These are phyloP conservation scores for Ovis aries DNA, from an alignment of 2,113 vertebrate species.

Conservation along the genomic window DNA sequence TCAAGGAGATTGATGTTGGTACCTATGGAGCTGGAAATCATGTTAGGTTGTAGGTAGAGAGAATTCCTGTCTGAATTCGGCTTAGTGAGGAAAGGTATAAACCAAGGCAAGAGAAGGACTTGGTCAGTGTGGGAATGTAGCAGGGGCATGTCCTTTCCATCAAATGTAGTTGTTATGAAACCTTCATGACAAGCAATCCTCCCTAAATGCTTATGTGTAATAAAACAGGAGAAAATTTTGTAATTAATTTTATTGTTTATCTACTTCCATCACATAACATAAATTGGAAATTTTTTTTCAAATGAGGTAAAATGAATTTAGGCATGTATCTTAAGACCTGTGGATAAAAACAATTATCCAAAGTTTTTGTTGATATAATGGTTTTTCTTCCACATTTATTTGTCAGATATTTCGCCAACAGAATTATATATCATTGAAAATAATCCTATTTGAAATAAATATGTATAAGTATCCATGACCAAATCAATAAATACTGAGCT, in stretches of 20 bases:
- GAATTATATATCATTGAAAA: background rate
- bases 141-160: background rate
- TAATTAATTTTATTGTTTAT: background rate
- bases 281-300: background rate
- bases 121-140: background rate
- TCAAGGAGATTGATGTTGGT: background rate
- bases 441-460: background rate
- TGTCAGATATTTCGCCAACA: background rate
- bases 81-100: background rate
- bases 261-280: background rate
- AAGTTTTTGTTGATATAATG: background rate
- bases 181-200: background rate
- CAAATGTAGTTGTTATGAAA: background rate
- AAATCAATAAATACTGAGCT: background rate
- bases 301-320: background rate
- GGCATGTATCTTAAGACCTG: background rate
- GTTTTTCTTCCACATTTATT: background rate
- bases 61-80: background rate
- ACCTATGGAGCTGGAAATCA: background rate
- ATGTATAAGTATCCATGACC: background rate
- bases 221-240: background rate
- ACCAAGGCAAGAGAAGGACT: background rate
- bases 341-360: background rate
- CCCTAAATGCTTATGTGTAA: background rate
- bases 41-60: background rate